Conservation (phyloP, 2,888 invertebrate species). For the Amphipoea oculea region DNA sequence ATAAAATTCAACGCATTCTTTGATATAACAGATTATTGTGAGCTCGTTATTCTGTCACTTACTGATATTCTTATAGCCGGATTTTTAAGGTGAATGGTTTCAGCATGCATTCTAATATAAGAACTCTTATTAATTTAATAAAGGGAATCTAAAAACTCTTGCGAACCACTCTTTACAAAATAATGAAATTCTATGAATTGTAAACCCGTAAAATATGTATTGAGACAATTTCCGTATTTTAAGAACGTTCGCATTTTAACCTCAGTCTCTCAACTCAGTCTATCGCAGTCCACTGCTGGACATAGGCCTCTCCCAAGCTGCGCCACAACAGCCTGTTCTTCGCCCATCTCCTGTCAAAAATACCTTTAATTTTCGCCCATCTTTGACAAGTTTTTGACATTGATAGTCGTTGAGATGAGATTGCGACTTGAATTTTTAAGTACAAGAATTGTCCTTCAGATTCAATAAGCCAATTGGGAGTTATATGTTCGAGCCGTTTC, state of each 20-base stretch:
- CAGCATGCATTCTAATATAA: not conserved
- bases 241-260: not conserved
- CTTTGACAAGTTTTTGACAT: not conserved
- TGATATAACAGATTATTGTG: constrained; percentile 3
- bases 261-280: not conserved
- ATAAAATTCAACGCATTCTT: constrained; percentile 25
- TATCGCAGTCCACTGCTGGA: not conserved
- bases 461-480: constrained; percentile 1
- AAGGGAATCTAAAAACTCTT: not conserved
- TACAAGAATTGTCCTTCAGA: not conserved
- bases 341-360: not conserved
- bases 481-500: too few relatives aligned
- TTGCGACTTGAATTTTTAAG: not conserved
- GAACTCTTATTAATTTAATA: not conserved
- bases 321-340: not conserved
- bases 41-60: constrained; percentile 10
- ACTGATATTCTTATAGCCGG: not conserved
- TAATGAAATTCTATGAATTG: not conserved
- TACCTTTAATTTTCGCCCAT: not conserved
- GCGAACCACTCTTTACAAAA: not conserved
- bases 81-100: not conserved
- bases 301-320: not conserved
- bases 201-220: not conserved
- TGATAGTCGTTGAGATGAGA: not conserved
- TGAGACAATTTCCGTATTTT: not conserved